Conservation (phyloP, 2,797 vertebrate species). For the Gallinago solitaria region DNA sequence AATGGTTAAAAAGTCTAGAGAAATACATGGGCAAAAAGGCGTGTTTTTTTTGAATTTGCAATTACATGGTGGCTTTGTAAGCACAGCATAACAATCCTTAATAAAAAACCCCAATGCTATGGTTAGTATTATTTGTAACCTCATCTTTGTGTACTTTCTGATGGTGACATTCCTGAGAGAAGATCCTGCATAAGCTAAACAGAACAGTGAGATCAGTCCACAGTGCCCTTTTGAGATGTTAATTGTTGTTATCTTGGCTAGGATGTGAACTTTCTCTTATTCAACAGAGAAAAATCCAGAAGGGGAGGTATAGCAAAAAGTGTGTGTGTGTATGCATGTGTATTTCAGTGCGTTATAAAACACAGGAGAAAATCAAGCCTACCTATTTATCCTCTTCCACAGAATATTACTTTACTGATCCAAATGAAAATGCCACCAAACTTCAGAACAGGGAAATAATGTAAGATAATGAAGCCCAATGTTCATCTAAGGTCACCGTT, state of each 20-base stretch:
- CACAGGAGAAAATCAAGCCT: background rate
- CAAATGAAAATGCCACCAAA: conserved; percentile 18
- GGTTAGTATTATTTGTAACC: background rate
- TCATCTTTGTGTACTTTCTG: background rate
- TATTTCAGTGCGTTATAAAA: background rate
- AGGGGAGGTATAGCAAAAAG: background rate
- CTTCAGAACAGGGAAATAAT: background rate
- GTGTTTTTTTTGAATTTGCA: background rate
- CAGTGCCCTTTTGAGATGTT: background rate
- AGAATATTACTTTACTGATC: conserved; percentile 33
- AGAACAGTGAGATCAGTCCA: background rate
- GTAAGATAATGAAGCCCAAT: conserved; percentile 28
- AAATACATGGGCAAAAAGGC: background rate
- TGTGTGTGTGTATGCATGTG: background rate
- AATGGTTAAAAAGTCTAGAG: background rate
- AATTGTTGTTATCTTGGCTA: background rate
- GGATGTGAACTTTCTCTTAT: background rate
- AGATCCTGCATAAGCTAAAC: background rate
- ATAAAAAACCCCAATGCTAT: background rate
- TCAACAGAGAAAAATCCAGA: background rate
- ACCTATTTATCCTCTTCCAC: background rate
- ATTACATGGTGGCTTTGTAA: background rate
- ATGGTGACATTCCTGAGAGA: background rate
- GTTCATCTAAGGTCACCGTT: conserved; percentile 36
- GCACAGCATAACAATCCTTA: background rate